Percentiles rank a stretch among this genome's conserved stretches.
Conservation (phyloP, 1,140 invertebrate species). For the Drosophila suzukii region DNA sequence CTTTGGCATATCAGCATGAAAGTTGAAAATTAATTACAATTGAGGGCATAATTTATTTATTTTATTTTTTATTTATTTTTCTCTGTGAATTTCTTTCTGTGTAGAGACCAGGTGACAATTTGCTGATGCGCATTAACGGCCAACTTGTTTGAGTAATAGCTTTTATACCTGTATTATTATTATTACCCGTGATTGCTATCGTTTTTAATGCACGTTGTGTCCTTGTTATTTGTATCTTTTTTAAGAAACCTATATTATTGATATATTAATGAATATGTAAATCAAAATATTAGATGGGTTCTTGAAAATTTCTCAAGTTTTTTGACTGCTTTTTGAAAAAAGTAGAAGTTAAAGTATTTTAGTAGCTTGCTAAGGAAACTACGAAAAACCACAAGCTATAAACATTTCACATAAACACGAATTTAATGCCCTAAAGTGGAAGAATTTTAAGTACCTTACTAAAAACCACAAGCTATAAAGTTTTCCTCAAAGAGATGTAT, state of each 20-base stretch:
- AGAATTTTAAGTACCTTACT: not conserved
- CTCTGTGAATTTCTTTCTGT: not conserved
- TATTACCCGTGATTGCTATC: slow-evolving; percentile 20
- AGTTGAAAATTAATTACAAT: too few species aligned
- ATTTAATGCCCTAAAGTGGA: not conserved
- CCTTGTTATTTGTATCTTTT: slow-evolving; percentile 5
- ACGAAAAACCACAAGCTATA: not conserved
- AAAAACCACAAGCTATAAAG: not conserved
- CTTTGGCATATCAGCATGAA: not conserved
- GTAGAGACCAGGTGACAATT: slow-evolving; percentile 7
- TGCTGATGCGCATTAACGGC: slow-evolving; percentile 22
- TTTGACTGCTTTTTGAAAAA: not conserved
- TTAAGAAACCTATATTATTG: not conserved
- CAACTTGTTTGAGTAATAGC: slow-evolving; percentile 18
- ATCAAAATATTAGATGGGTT: not conserved
- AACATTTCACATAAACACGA: not conserved
- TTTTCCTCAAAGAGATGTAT: not conserved
- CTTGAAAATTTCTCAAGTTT: not conserved
- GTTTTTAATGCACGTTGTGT: slow-evolving; percentile 8
- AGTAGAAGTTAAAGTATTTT: too few species aligned
- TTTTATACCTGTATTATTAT: slow-evolving; percentile 19
- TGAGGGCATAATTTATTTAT: too few species aligned
- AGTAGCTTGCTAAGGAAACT: not conserved
- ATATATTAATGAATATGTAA: not conserved
- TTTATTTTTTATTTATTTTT: too few species aligned